Percentiles rank a stretch among this genome's conserved stretches.
Evolutionary conservation across 2,797 vertebrate species (phyloP).

Genomic region (Aldrovandia affinis): DNA sequence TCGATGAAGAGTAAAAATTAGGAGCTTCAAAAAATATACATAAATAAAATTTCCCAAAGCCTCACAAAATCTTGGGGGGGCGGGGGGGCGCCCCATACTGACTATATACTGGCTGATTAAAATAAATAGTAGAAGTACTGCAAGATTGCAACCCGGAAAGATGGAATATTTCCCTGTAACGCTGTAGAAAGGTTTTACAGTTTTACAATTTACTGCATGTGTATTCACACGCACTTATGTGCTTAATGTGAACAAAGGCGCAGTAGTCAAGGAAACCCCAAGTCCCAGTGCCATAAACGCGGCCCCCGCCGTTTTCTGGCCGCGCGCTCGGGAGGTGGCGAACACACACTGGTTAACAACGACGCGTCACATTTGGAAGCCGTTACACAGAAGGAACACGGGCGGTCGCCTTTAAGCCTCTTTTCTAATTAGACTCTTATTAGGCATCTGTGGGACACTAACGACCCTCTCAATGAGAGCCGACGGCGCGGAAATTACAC

Average conservation of each 20-base stretch:
- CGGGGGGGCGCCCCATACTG: no score
- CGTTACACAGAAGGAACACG: slow-evolving; percentile 60
- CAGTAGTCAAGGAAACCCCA: no score
- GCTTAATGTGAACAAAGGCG: no score
- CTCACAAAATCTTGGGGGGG: not conserved
- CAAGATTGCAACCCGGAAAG: not conserved
- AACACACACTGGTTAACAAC: slow-evolving; percentile 21
- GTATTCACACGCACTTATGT: no score
- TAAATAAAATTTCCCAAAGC: slow-evolving; percentile 15
- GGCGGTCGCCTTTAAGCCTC: slow-evolving; percentile 37
- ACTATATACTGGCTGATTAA: no score
- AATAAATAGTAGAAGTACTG: not conserved
- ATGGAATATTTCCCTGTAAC: no score
- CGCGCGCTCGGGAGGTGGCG: not conserved
- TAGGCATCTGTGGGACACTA: slow-evolving; percentile 63
- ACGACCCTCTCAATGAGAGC: slow-evolving; percentile 49
- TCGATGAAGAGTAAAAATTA: not conserved
- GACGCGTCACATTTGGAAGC: slow-evolving; percentile 65
- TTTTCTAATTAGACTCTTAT: slow-evolving; percentile 68
- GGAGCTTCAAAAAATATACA: not conserved
- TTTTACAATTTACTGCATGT: no score
- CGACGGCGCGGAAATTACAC: not conserved
- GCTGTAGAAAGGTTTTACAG: no score
- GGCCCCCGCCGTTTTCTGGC: not conserved
- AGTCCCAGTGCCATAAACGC: no score